Evolutionary conservation across 2,113 vertebrate species (phyloP), one percentile per base, ranked within the genome.

Genomic region (Pomatorhinus ruficollis): DNA sequence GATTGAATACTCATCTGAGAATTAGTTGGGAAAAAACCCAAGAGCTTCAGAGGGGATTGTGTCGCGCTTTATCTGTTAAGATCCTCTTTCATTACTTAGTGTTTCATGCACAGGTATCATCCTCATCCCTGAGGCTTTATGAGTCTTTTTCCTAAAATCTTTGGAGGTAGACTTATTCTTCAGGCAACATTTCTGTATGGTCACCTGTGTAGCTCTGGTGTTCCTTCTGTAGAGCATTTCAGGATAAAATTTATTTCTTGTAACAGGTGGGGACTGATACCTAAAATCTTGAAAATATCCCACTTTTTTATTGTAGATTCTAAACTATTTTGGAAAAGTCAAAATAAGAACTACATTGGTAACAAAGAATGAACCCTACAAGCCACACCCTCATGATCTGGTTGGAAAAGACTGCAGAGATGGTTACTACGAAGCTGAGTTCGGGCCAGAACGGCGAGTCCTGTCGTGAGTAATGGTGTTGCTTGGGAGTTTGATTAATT

Each of bases 381-480:
- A 99, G 83, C 99, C 99, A 8, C 99, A 99, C 83, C 99, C 99
- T 27, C 99, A 99, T 28, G 99, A 99, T 97, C 98, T 99, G 95
- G 99, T 99, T 94, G 99, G 99, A 61, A 99, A 99, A 94, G 99
- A 99, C 97, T 99, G 99, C 96, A 99, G 98, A 96, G 99, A 99
- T 81, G 99, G 99, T 35, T 99, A 98, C 98, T 99, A 99, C 3
- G 99, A 99, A 97, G 98, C 98, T 9, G 99, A 99, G 94, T 99
- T 99, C 45, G 99, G 99, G 37, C 98, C 99, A 5, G 99, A 99
- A 25, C 99, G 99, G 33, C 98, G 98, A 97, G 98, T 99, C 64
- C 97, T 99, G 23, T 98, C 98, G 99, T 99, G 97, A 99, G 99
- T 99, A 96, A 45, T 81, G 42, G 11, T 83, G 37, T 74, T 87